These are phyloP conservation scores for Pseudoips prasinana DNA, from an alignment of 2,888 invertebrate species.

Conservation along the genomic window DNA sequence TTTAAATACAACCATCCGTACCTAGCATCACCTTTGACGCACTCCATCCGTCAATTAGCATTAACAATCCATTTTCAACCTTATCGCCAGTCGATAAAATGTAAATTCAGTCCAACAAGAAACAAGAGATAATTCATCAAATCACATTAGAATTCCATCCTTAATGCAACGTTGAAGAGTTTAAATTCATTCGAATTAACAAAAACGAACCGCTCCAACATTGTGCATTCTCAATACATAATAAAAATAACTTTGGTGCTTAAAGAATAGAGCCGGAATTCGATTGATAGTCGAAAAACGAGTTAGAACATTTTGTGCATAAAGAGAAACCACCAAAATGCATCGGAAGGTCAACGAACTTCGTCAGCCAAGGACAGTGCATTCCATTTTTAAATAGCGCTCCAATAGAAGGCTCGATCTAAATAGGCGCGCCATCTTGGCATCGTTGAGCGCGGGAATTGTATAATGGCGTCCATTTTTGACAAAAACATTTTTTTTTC, in stretches of 20 bases:
- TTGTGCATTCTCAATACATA: constrained; percentile 31
- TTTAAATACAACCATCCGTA: constrained; percentile 40
- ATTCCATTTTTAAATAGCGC: constrained; percentile 81
- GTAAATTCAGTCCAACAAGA: constrained; percentile 24
- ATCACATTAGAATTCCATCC: constrained; percentile 41
- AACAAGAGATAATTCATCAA: constrained; percentile 35
- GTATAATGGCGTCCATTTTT: constrained; percentile 46
- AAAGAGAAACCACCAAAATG: constrained; percentile 74
- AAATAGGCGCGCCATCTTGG: constrained; percentile 79
- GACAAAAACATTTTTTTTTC: constrained; percentile 59
- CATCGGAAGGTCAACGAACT: constrained; percentile 80
- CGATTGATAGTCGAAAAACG: constrained; percentile 27
- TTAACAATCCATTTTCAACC: constrained; percentile 31
- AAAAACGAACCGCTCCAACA: constrained; percentile 37
- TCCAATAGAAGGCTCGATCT: constrained; percentile 78
- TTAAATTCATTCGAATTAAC: constrained; percentile 49
- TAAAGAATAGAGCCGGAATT: constrained; percentile 43
- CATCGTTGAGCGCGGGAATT: constrained; percentile 66
- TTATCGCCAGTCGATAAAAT: constrained; percentile 27
- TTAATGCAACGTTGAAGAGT: constrained; percentile 45
- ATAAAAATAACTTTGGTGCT: constrained; percentile 43
- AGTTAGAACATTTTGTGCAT: constrained; percentile 54
- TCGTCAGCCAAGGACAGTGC: constrained; percentile 77
- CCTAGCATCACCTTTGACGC: constrained; percentile 44
- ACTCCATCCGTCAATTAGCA: constrained; percentile 39